Evolutionary conservation across 2,888 invertebrate genomes (phyloP).

Genomic region (Ellobium chinense): DNA sequence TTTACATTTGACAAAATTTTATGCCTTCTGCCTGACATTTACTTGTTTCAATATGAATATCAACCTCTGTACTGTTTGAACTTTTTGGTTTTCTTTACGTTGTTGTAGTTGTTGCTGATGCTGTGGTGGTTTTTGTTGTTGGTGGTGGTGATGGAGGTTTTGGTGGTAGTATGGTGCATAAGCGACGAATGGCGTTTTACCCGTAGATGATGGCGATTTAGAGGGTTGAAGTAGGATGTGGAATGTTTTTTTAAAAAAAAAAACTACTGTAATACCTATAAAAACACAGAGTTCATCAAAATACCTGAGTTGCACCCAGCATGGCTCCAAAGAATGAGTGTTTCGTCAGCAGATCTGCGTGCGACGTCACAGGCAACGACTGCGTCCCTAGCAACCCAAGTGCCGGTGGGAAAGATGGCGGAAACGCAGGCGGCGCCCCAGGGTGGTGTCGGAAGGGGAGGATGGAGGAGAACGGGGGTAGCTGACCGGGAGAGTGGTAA

Average conservation of each 20-base stretch:
- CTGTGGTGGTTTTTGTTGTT: no score
- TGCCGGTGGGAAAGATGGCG: conserved; percentile 53
- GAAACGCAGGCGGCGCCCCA: conserved; percentile 39
- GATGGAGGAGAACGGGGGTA: conserved; percentile 64
- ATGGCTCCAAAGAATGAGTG: conserved; percentile 49
- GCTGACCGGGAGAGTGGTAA: conserved; percentile 54
- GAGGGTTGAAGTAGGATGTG: background rate
- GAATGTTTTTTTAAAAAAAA: background rate
- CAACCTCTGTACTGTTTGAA: no score
- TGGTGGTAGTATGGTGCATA: no score
- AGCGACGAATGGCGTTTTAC: no score
- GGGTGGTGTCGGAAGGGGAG: conserved; percentile 52
- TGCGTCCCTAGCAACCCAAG: conserved; percentile 35
- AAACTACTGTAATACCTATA: background rate
- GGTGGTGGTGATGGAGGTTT: no score
- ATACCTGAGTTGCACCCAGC: conserved; percentile 32
- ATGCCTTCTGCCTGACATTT: no score
- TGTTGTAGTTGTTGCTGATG: no score
- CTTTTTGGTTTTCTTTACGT: no score
- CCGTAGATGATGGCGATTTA: no score
- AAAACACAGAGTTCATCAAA: background rate
- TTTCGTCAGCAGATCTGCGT: conserved; percentile 47
- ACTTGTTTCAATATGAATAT: no score
- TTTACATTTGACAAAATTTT: no score
- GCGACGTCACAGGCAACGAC: conserved; percentile 40